phyloP scores from a whole-genome alignment of 1,140 invertebrate genomes.

The Leptinotarsa texana region DNA sequence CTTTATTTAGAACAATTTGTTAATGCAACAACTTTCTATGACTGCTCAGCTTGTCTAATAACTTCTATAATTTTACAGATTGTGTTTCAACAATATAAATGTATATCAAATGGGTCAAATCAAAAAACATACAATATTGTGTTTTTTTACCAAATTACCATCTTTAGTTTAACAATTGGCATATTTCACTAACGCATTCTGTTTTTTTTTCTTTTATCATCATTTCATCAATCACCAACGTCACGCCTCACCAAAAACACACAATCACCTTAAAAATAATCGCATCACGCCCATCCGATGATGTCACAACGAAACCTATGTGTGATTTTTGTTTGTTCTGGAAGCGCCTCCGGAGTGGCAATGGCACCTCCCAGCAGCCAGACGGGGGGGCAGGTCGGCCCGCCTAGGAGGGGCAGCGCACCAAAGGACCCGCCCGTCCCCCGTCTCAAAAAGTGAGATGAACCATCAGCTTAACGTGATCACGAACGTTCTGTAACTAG shows the following conservation, averaged over 20 bases:
- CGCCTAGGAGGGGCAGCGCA: constrained; percentile 52
- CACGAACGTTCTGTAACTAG: background rate
- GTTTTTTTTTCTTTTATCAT: constrained; percentile 32
- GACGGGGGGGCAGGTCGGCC: constrained; percentile 38
- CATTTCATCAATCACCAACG: constrained; percentile 30
- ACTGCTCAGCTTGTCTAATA: no score
- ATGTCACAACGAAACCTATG: constrained; percentile 47
- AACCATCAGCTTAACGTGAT: background rate
- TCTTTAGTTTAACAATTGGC: constrained; percentile 12
- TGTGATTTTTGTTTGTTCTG: constrained; percentile 55
- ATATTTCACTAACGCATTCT: constrained; percentile 28
- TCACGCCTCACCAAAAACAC: constrained; percentile 16
- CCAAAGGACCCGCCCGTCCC: constrained; percentile 51
- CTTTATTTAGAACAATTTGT: no score
- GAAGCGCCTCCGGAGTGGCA: constrained; percentile 55
- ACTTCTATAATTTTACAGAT: no score
- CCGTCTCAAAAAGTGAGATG: constrained; percentile 51
- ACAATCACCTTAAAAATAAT: constrained; percentile 13
- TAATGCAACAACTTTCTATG: no score
- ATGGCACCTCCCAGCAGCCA: constrained; percentile 51
- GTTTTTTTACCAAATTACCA: background rate
- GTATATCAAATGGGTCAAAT: no score
- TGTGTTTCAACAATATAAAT: no score
- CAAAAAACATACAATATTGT: background rate
- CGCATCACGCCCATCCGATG: constrained; percentile 19